phyloP scores from a whole-genome alignment of 2,113 vertebrate genomes.

The Centropristis striata region DNA sequence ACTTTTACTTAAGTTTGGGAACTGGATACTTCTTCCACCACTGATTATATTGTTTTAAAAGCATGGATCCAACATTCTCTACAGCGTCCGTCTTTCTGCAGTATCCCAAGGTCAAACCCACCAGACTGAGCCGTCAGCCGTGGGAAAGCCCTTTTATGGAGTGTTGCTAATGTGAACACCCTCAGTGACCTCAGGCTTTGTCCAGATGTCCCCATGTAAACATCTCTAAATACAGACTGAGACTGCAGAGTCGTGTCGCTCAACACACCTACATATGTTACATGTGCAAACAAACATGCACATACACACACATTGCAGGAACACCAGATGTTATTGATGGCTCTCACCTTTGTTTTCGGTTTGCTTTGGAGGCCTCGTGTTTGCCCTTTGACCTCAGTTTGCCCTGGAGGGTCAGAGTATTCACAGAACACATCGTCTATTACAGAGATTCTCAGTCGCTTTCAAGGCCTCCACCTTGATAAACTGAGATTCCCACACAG shows the following conservation, averaged over 20 bases:
- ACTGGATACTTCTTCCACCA: no score
- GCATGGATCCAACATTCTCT: not conserved
- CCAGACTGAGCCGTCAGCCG: conserved; percentile 37
- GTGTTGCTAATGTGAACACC: conserved; percentile 67
- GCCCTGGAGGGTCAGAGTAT: conserved; percentile 23
- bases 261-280: conserved; percentile 48
- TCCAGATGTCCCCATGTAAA: conserved; percentile 82
- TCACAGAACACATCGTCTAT: conserved; percentile 2
- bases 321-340: conserved; percentile 45
- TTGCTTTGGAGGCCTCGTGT: conserved; percentile 35
- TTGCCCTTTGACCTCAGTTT: conserved; percentile 51
- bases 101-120: conserved; percentile 50
- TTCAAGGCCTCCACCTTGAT: not conserved
- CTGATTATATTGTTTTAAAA: not conserved
- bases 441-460: not conserved
- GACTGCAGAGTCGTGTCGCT: conserved; percentile 35
- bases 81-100: conserved; percentile 31
- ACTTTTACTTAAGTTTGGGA: no score
- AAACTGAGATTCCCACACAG: not conserved
- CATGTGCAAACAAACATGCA: conserved; percentile 5
- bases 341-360: conserved; percentile 38
- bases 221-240: conserved; percentile 74
- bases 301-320: conserved; percentile 19
- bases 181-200: conserved; percentile 75
- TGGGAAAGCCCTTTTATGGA: conserved; percentile 75